A percentile compares a stretch with the other conserved stretches of the same genome.
Conservation (phyloP, 2,113 vertebrate species). For the Turnix velox region DNA sequence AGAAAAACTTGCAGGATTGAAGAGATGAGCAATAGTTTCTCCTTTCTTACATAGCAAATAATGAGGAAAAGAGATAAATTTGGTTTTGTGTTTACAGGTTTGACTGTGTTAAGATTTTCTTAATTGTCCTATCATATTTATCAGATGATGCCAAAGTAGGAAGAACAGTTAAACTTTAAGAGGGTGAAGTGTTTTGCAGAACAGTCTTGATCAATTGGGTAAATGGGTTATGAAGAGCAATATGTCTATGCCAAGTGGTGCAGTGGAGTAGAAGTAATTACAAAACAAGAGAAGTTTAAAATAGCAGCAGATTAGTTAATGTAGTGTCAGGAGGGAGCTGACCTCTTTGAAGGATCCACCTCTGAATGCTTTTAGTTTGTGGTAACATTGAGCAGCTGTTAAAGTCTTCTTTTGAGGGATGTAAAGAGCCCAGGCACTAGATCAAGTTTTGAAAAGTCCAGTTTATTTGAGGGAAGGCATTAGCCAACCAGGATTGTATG, state of each 20-base stretch:
- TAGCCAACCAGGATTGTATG: neutral
- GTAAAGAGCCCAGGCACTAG: conserved; percentile 9
- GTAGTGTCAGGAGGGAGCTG: conserved; percentile 17
- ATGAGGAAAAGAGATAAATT: neutral
- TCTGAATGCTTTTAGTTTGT: conserved; percentile 9
- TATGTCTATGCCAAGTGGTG: neutral
- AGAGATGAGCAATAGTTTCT: neutral
- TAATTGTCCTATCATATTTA: neutral
- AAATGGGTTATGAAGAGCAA: neutral
- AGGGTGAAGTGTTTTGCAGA: neutral
- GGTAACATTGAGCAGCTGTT: conserved; percentile 47
- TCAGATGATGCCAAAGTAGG: neutral
- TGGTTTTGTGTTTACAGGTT: neutral
- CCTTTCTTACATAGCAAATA: neutral
- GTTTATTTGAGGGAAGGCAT: conserved; percentile 30
- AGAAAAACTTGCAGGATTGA: neutral
- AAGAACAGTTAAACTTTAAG: neutral
- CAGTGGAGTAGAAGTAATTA: conserved; percentile 13
- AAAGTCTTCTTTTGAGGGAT: neutral
- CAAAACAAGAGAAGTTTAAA: conserved; percentile 39
- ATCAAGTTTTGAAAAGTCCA: conserved; percentile 26
- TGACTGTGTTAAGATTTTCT: neutral
- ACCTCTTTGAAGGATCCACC: conserved; percentile 17
- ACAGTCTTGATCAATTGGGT: neutral
- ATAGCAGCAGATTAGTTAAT: conserved; percentile 37